Conservation (phyloP, 2,888 invertebrate species). For the Entomobrya proxima region DNA sequence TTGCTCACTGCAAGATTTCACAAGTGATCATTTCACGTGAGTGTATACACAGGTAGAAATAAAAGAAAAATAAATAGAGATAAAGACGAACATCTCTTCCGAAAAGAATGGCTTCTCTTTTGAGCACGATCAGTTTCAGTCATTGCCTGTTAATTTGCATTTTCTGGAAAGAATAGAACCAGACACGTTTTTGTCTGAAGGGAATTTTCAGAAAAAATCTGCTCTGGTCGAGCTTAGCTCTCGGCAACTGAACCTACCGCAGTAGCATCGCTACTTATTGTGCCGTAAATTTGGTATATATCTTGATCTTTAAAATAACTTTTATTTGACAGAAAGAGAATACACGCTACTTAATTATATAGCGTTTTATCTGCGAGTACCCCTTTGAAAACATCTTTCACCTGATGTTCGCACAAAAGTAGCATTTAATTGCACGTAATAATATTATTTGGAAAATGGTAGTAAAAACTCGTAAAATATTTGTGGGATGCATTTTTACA, state of each 20-base stretch:
- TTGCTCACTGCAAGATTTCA: slow-evolving; percentile 27
- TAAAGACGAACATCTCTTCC: background rate
- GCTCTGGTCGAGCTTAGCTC: too few species aligned
- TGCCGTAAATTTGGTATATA: too few species aligned
- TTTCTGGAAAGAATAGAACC: slow-evolving; percentile 53
- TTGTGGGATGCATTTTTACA: background rate
- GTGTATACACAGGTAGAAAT: background rate
- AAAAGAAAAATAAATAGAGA: background rate
- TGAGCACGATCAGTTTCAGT: background rate
- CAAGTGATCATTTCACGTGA: background rate
- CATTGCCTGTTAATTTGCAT: slow-evolving; percentile 46
- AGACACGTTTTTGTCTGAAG: slow-evolving; percentile 42
- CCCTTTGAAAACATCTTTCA: too few species aligned
- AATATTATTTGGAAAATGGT: too few species aligned
- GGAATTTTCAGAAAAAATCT: too few species aligned
- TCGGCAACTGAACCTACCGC: too few species aligned
- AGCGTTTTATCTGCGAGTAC: too few species aligned
- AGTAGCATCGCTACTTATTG: too few species aligned
- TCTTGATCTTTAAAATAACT: too few species aligned
- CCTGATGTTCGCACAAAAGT: too few species aligned
- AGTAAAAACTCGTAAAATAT: background rate
- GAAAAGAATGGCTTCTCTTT: background rate
- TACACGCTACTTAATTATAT: too few species aligned
- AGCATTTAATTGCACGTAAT: background rate
- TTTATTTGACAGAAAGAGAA: too few species aligned